Evolutionary conservation across 2,113 vertebrate species (phyloP), one percentile per base, ranked within the genome.

Genomic region (Azemiops feae): DNA sequence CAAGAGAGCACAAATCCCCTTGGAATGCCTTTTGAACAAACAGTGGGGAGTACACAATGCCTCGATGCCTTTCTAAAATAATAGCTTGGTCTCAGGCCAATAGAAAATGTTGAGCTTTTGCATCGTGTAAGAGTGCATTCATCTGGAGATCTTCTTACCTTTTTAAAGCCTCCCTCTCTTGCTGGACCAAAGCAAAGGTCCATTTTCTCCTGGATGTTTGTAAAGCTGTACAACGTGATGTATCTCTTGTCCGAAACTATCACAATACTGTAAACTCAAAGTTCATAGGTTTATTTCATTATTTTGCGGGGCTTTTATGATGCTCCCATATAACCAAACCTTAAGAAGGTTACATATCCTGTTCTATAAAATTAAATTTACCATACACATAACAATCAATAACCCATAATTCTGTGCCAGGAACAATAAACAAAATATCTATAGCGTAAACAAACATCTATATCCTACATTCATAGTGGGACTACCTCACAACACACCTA

Each of bases 1-100:
- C 97, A 98, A 98, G 97, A 97, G 98, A 98, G 97, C 96, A 97
- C 97, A 98, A 98, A 98, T 98, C 98, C 96, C 93, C 95, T 93
- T 93, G 97, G 97, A 97, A 98, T 98, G 97, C 96, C 95, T 98
- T 98, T 94, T 97, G 97, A 98, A 97, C 96, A 98, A 98, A 97
- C 97, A 97, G 94, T 95, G 94, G 95, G 91, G 94, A 97, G 55
- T 69, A 69, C 55, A 95, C 98, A 97, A 97, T 97, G 94, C 95
- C 93, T 55, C 94, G 95, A 97, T 95, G 94, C 85, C 89, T 95
- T 96, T 93, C 86, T 85, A 95, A 87, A 90, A 86, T 93, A 94
- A 85, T 89, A 58, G n/a, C 47, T 22, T 43, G 89, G 3, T 81
- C 50, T 43, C 91, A 52, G 57, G 0, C 1, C 53, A 87, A 18